Percentiles rank a stretch among this genome's conserved stretches.
Evolutionary conservation across 1,140 invertebrate genomes (phyloP).

Genomic region (Pygmarrhopalites habei): DNA sequence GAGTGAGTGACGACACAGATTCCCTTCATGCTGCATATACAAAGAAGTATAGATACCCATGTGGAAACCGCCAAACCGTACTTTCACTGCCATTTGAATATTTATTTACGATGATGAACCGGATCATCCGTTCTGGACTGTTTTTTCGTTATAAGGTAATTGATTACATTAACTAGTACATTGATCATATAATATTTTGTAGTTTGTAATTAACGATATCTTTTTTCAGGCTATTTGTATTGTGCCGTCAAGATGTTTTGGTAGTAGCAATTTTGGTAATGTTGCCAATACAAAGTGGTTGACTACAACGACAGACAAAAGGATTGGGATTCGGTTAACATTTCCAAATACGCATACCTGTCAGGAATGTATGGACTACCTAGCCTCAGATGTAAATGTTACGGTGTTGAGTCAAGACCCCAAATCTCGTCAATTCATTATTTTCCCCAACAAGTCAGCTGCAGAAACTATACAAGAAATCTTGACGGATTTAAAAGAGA

Average conservation of each 20-base stretch:
- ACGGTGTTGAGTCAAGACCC: neutral
- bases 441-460: neutral
- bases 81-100: too few relatives aligned
- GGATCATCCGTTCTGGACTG: too few relatives aligned
- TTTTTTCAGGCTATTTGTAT: too few relatives aligned
- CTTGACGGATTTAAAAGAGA: neutral
- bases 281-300: neutral
- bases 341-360: neutral
- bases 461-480: constrained; percentile 3
- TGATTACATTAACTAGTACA: too few relatives aligned
- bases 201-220: too few relatives aligned
- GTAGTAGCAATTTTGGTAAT: neutral
- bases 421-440: neutral
- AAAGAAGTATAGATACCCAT: too few relatives aligned
- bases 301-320: neutral
- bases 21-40: too few relatives aligned
- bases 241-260: neutral
- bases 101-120: too few relatives aligned
- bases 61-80: too few relatives aligned
- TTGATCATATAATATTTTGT: too few relatives aligned
- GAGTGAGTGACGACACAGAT: too few relatives aligned
- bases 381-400: neutral
- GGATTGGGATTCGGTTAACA: neutral
- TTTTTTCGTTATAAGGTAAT: too few relatives aligned
- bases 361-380: neutral